phyloP scores from a whole-genome alignment of 1,140 invertebrate genomes.

The Amyelois transitella region DNA sequence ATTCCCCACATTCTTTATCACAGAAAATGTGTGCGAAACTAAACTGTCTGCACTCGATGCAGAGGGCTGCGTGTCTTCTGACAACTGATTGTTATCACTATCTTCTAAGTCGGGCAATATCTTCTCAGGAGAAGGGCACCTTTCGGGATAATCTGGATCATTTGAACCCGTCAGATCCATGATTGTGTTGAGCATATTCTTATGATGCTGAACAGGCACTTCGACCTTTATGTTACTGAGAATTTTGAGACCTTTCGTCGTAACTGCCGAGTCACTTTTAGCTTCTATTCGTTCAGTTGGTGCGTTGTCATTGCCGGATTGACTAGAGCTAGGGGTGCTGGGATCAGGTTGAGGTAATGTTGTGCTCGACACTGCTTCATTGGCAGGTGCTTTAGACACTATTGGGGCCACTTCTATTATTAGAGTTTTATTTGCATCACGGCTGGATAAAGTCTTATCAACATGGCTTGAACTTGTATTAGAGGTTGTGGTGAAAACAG shows the following conservation, averaged over 20 bases:
- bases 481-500: constrained; percentile 33
- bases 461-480: constrained; percentile 19
- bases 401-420: constrained; percentile 62
- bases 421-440: constrained; percentile 54
- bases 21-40: constrained; percentile 59
- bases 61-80: constrained; percentile 31
- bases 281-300: constrained; percentile 27
- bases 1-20: constrained; percentile 66
- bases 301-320: constrained; percentile 8
- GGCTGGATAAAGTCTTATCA: constrained; percentile 29
- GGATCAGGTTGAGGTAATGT: constrained; percentile 9
- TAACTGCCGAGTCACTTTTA: constrained; percentile 33
- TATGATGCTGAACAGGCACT: constrained; percentile 63
- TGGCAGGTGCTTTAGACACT: constrained; percentile 14
- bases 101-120: constrained; percentile 62
- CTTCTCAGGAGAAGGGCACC: constrained; percentile 41
- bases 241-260: constrained; percentile 66
- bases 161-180: constrained; percentile 63
- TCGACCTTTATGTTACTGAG: constrained; percentile 72
- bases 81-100: constrained; percentile 25
- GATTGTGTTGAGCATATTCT: constrained; percentile 62
- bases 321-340: constrained; percentile 6
- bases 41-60: constrained; percentile 24
- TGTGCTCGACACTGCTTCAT: not conserved
- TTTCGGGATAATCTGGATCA: constrained; percentile 45